A percentile compares a stretch with the other conserved stretches of the same genome.
Conservation (phyloP, 1,140 invertebrate genomes). For the Nephila pilipes region DNA sequence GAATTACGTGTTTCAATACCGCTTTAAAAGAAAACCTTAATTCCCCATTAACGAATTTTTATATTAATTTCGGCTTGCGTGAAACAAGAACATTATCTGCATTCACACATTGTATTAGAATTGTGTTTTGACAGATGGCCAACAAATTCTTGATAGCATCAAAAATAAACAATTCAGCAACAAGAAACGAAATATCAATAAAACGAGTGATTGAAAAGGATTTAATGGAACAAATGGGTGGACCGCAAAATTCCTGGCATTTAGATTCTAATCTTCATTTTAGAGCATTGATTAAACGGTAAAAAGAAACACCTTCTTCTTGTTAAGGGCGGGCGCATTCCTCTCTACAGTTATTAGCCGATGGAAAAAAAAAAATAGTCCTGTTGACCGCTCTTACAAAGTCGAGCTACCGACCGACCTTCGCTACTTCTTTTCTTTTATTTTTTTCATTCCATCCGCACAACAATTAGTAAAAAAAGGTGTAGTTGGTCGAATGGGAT, state of each 20-base stretch:
- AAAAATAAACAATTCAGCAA: too few species aligned
- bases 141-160: too few species aligned
- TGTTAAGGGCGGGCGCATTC: slow-evolving; percentile 7
- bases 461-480: slow-evolving; percentile 23
- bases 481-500: slow-evolving; percentile 12
- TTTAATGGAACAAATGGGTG: background rate
- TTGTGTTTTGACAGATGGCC: too few species aligned
- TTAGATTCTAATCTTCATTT: slow-evolving; percentile 1
- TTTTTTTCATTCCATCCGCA: background rate
- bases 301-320: slow-evolving; percentile 7
- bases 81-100: too few species aligned
- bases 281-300: slow-evolving; percentile 5
- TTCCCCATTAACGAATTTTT: too few species aligned
- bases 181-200: background rate
- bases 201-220: background rate
- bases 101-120: too few species aligned
- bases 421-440: background rate
- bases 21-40: too few species aligned
- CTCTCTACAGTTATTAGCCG: background rate
- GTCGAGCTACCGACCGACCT: slow-evolving; percentile 36
- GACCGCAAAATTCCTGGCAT: background rate
- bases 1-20: too few species aligned
- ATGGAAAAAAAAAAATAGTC: background rate
- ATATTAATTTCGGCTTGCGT: too few species aligned
- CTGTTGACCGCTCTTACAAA: slow-evolving; percentile 7